These are phyloP conservation scores for Trissolcus brochymenae DNA, from an alignment of 2,888 invertebrate species.

Conservation along the genomic window DNA sequence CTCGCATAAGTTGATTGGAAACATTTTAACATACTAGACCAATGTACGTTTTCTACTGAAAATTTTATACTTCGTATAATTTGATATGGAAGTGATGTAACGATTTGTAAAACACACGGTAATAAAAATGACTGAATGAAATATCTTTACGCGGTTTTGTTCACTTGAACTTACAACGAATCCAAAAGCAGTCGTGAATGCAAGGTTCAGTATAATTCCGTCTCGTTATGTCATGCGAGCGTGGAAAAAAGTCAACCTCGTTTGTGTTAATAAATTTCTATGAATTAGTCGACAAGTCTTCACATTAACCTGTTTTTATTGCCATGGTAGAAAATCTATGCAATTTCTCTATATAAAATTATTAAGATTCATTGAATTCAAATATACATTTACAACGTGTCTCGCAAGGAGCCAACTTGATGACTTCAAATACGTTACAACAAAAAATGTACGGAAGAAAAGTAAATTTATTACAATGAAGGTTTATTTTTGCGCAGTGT, in stretches of 20 bases:
- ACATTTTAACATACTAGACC: too few relatives aligned
- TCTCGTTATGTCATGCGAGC: constrained; percentile 9
- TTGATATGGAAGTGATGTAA: too few relatives aligned
- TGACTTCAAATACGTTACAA: background rate
- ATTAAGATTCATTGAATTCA: constrained; percentile 8
- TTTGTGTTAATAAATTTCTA: constrained; percentile 16
- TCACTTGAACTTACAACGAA: background rate
- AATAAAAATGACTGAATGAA: too few relatives aligned
- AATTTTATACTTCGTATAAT: too few relatives aligned
- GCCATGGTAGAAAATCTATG: constrained; percentile 2
- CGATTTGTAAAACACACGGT: too few relatives aligned
- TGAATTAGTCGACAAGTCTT: constrained; percentile 15
- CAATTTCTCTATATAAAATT: background rate
- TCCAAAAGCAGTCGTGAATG: constrained; percentile 5
- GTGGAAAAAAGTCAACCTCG: constrained; percentile 9
- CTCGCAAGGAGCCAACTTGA: background rate
- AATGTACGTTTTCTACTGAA: too few relatives aligned
- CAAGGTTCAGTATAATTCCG: constrained; percentile 7
- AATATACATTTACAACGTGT: background rate
- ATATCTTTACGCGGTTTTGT: too few relatives aligned
- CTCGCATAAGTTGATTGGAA: too few relatives aligned
- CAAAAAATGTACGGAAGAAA: too few relatives aligned
- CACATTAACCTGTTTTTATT: constrained; percentile 21
- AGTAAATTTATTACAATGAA: too few relatives aligned
- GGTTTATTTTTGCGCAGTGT: background rate